phyloP scores from a whole-genome alignment of 2,888 invertebrate species.

The Epinotia ramella region DNA sequence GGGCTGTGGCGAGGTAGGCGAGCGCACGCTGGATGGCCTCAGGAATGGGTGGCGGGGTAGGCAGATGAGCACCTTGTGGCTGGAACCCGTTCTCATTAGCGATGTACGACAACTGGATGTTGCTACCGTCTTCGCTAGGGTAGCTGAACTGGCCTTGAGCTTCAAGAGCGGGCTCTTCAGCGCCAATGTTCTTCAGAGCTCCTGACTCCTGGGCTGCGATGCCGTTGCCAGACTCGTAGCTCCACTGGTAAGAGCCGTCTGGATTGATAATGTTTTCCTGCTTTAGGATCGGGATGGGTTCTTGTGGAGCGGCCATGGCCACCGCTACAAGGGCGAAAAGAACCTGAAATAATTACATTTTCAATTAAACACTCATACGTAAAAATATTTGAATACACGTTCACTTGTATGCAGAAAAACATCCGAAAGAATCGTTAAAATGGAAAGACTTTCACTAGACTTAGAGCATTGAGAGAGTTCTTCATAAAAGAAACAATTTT shows the following conservation, averaged over 20 bases:
- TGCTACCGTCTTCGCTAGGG: constrained; percentile 86
- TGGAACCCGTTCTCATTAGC: constrained; percentile 90
- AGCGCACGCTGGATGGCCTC: constrained; percentile 88
- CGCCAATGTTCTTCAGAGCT: constrained; percentile 82
- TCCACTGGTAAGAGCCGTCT: constrained; percentile 86
- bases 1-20: constrained; percentile 87
- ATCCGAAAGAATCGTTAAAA: background rate
- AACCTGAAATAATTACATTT: constrained; percentile 65
- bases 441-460: background rate
- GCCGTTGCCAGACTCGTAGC: constrained; percentile 88
- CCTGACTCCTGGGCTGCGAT: constrained; percentile 85
- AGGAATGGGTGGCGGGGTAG: constrained; percentile 89
- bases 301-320: constrained; percentile 73
- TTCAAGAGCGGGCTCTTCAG: constrained; percentile 79
- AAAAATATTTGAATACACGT: background rate
- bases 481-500: background rate
- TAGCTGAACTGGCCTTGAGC: constrained; percentile 88
- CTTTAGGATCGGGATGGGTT: constrained; percentile 80
- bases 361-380: background rate
- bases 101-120: constrained; percentile 86
- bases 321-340: constrained; percentile 70
- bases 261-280: constrained; percentile 83
- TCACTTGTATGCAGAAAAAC: background rate
- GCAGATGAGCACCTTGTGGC: constrained; percentile 86
- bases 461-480: background rate